A percentile compares a stretch with the other conserved stretches of the same genome.
These are phyloP conservation scores for Scylla paramamosain DNA, from an alignment of 1,140 invertebrate species.

Conservation along the genomic window DNA sequence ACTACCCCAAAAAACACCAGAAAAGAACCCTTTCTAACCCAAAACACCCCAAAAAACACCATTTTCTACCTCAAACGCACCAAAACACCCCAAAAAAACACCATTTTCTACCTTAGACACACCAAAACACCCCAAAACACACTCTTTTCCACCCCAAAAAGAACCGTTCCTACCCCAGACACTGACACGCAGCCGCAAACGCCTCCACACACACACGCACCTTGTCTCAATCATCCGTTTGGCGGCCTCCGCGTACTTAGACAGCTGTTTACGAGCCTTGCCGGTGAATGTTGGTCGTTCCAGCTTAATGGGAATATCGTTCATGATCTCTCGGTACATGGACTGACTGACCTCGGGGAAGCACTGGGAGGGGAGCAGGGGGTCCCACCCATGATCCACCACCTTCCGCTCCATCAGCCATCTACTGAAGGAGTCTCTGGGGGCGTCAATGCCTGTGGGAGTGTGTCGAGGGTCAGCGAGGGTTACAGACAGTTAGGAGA, in stretches of 20 bases:
- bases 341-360: slow-evolving; percentile 94
- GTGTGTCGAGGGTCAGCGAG: slow-evolving; percentile 53
- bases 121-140: too few relatives aligned
- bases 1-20: too few relatives aligned
- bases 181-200: too few relatives aligned
- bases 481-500: too few relatives aligned
- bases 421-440: slow-evolving; percentile 96
- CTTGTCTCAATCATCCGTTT: slow-evolving; percentile 97
- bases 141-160: too few relatives aligned
- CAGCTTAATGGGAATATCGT: slow-evolving; percentile 98
- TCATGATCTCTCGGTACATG: slow-evolving; percentile 99
- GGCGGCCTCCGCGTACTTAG: slow-evolving; percentile 96
- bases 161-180: too few relatives aligned
- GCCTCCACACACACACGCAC: slow-evolving; percentile 78
- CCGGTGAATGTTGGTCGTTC: slow-evolving; percentile 94
- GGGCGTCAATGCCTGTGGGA: slow-evolving; percentile 90
- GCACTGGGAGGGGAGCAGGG: slow-evolving; percentile 94
- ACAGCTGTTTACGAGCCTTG: slow-evolving; percentile 97
- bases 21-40: too few relatives aligned
- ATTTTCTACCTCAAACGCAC: not conserved
- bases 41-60: not conserved
- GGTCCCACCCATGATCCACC: slow-evolving; percentile 89
- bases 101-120: too few relatives aligned
- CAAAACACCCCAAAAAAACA: not conserved
- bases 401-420: slow-evolving; percentile 98